Evolutionary conservation across 1,140 invertebrate species (phyloP).

Genomic region (Oryzaephilus surinamensis): DNA sequence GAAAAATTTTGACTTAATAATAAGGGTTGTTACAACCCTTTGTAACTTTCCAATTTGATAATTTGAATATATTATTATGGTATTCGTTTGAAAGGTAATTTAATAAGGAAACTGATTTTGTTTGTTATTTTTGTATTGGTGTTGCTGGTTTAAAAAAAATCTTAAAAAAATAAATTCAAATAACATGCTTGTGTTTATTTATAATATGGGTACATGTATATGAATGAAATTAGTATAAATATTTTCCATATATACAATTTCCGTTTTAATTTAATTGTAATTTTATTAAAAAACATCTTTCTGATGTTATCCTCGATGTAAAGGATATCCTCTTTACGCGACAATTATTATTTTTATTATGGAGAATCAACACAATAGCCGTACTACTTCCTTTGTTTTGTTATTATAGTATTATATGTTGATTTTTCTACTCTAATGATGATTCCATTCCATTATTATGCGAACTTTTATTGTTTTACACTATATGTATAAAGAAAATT

Average conservation of each 20-base stretch:
- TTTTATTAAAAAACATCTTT: slow-evolving; percentile 14
- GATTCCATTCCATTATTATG: not conserved
- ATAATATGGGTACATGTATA: too few species aligned
- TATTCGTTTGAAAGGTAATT: too few species aligned
- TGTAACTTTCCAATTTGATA: too few species aligned
- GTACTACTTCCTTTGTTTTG: slow-evolving; percentile 8
- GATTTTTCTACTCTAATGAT: not conserved
- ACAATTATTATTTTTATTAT: slow-evolving; percentile 24
- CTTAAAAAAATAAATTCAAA: not conserved
- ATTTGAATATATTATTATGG: too few species aligned
- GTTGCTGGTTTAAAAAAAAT: not conserved
- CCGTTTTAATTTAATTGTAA: slow-evolving; percentile 12
- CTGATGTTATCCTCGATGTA: slow-evolving; percentile 16
- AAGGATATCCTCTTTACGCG: slow-evolving; percentile 24
- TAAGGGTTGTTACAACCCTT: too few species aligned
- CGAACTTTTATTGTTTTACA: not conserved
- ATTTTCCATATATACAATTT: slow-evolving; percentile 2
- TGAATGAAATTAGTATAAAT: too few species aligned
- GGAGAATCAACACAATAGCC: slow-evolving; percentile 17
- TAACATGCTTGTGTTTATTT: not conserved
- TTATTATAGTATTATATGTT: not conserved
- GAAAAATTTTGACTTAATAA: too few species aligned
- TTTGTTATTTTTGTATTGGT: not conserved
- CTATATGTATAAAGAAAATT: not conserved
- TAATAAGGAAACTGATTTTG: too few species aligned